These are phyloP conservation scores for Ambastaia sidthimunki DNA, from an alignment of 2,797 vertebrate genomes.

Conservation along the genomic window DNA sequence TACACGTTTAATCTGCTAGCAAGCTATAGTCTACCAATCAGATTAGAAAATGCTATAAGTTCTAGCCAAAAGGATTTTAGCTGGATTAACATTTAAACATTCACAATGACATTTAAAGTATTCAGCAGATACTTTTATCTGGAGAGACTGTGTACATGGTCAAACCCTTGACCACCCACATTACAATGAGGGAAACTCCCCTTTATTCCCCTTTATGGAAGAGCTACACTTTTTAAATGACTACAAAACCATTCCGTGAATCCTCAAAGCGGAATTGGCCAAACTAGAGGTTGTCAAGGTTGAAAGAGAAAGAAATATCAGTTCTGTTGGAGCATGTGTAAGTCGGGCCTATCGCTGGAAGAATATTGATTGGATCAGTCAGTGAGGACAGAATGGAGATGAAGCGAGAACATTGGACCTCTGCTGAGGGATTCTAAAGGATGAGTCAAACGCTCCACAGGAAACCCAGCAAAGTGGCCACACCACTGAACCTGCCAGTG, in stretches of 20 bases:
- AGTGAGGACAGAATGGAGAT: constrained; percentile 52
- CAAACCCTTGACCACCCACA: constrained; percentile 4
- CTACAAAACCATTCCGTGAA: constrained; percentile 14
- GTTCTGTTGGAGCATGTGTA: constrained; percentile 38
- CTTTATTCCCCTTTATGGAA: constrained; percentile 22
- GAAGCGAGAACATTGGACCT: constrained; percentile 57
- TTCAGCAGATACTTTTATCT: neutral
- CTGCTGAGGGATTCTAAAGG: constrained; percentile 50
- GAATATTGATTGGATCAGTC: constrained; percentile 61
- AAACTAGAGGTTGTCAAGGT: constrained; percentile 34
- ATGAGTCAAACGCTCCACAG: constrained; percentile 53
- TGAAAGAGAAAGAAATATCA: constrained; percentile 40
- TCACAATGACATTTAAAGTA: neutral
- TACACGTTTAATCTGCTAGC: too few relatives aligned
- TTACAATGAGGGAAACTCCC: neutral
- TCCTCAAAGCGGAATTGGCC: constrained; percentile 1
- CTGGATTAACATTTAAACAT: neutral
- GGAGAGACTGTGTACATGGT: neutral
- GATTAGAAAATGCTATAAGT: neutral
- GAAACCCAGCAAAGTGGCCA: constrained; percentile 49
- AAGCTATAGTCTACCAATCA: too few relatives aligned
- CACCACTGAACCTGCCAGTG: constrained; percentile 21
- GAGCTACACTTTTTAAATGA: constrained; percentile 34
- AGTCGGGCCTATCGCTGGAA: constrained; percentile 39
- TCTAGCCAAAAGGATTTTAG: neutral